Evolutionary conservation across 2,113 vertebrate genomes (phyloP), one percentile per base, ranked within the genome.

Genomic region (Poeciliopsis prolifica): DNA sequence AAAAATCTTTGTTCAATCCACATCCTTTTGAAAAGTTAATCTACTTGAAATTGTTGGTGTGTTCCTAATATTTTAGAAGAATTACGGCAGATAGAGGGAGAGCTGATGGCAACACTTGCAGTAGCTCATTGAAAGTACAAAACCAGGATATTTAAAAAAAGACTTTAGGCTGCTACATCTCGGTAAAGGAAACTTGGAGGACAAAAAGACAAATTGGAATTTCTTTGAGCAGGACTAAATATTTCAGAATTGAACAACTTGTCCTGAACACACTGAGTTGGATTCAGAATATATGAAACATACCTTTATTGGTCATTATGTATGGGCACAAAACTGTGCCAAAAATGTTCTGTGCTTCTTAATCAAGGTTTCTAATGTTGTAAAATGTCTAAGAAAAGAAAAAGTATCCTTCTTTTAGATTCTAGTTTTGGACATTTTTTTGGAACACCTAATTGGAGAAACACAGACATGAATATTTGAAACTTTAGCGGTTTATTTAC

Each of bases 61-160:
- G 61, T 72, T 65, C 74, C 88, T 67, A 83, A 92, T 89, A 87
- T 87, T 91, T 90, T 65, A 90, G 51, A 63, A 79, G 77, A 77
- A 70, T 65, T 61, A 28, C 19, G 7, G 19, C 48, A 74, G 63
- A 65, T 31, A 65, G 14, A 42, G 17, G 11, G 72, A 64, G 70
- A 61, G 51, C 24, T 58, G 51, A 24, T 0, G 24, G 7, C 19
- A 58, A 10, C 51, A 58, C 3, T 77, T 77, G 31, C 61, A 65
- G n/a, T 35, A 65, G 65, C 26, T 68, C 70, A 75, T 69, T 77
- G 68, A 3, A 30, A 19, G 22, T 7, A 51, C 33, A 68, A 74
- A 75, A 44, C 15, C 61, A 4, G 48, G 29, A 51, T 8, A 26
- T 5, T 80, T 44, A 40, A 61, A 62, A 19, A 31, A 77, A 62